These are phyloP conservation scores for Remorina albescens DNA, from an alignment of 2,797 vertebrate species.

Conservation along the genomic window DNA sequence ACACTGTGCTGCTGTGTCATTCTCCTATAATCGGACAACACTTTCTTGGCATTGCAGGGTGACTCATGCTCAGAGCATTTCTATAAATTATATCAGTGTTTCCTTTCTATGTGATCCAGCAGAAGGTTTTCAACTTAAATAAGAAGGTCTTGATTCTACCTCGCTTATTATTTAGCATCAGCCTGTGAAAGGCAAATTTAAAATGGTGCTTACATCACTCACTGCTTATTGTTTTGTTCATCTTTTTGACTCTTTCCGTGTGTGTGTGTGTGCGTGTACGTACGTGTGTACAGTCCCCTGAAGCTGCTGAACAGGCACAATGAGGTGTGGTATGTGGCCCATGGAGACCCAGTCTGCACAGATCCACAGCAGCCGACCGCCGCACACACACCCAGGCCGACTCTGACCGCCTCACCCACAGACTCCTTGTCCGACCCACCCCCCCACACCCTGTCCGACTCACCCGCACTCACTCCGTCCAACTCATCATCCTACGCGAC, in stretches of 20 bases:
- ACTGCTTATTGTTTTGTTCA: not conserved
- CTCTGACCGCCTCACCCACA: slow-evolving; percentile 18
- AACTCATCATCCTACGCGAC: slow-evolving; percentile 25
- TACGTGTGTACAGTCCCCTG: slow-evolving; percentile 72
- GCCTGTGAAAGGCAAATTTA: not conserved
- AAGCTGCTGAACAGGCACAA: slow-evolving; percentile 87
- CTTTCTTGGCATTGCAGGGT: too few species aligned
- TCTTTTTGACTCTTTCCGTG: not conserved
- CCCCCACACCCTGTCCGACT: slow-evolving; percentile 44
- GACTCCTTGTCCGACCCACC: slow-evolving; percentile 22
- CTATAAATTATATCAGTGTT: not conserved
- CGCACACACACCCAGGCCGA: slow-evolving; percentile 44
- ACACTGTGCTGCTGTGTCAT: not conserved
- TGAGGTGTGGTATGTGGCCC: slow-evolving; percentile 86
- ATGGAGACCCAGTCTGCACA: slow-evolving; percentile 77
- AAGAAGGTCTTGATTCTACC: not conserved
- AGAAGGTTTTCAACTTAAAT: not conserved
- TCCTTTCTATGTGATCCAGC: not conserved
- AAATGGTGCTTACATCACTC: not conserved
- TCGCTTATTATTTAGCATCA: not conserved
- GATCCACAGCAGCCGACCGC: slow-evolving; percentile 75
- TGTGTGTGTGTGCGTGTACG: slow-evolving; percentile 33
- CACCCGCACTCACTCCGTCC: slow-evolving; percentile 34
- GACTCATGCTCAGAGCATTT: not conserved
- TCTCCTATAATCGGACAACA: not conserved